These are phyloP conservation scores for Cassiopea xamachana DNA, from an alignment of 30 jellyfish, hydroid and myxozoan species.

Conservation along the genomic window DNA sequence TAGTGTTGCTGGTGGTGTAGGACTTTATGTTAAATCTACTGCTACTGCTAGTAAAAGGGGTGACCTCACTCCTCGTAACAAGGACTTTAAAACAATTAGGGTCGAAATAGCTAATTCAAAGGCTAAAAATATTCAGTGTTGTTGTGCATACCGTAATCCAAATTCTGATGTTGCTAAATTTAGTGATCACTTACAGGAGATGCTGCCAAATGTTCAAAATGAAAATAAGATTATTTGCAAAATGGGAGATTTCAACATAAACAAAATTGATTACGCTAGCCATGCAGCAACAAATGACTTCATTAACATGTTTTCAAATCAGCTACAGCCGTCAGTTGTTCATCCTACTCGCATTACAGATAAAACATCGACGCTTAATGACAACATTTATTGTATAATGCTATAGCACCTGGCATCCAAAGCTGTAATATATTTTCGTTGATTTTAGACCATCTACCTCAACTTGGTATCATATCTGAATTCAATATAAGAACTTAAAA, in stretches of 20 bases:
- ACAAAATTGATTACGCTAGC: neutral
- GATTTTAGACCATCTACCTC: conserved; percentile 6
- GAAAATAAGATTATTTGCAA: neutral
- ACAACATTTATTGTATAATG: conserved; percentile 20
- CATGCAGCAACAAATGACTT: conserved; percentile 33
- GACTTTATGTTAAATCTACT: conserved; percentile 60
- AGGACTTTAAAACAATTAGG: conserved; percentile 40
- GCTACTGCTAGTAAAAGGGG: conserved; percentile 42
- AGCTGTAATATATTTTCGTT: neutral
- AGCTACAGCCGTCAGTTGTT: conserved; percentile 61
- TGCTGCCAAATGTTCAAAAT: neutral
- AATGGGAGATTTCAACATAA: neutral
- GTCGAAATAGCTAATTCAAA: conserved; percentile 34
- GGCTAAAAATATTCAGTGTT: conserved; percentile 26
- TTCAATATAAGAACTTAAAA: neutral
- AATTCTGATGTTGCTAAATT: conserved; percentile 3
- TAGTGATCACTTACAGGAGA: conserved; percentile 46
- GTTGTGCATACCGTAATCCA: conserved; percentile 44
- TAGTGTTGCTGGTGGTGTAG: conserved; percentile 57
- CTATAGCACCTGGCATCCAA: neutral
- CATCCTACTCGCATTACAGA: conserved; percentile 52
- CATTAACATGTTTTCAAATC: conserved; percentile 63
- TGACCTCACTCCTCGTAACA: conserved; percentile 13
- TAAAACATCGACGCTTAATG: conserved; percentile 34
- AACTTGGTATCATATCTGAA: conserved; percentile 3